These are phyloP conservation scores for Abrostola tripartita DNA, from an alignment of 2,888 invertebrate species.

Conservation along the genomic window DNA sequence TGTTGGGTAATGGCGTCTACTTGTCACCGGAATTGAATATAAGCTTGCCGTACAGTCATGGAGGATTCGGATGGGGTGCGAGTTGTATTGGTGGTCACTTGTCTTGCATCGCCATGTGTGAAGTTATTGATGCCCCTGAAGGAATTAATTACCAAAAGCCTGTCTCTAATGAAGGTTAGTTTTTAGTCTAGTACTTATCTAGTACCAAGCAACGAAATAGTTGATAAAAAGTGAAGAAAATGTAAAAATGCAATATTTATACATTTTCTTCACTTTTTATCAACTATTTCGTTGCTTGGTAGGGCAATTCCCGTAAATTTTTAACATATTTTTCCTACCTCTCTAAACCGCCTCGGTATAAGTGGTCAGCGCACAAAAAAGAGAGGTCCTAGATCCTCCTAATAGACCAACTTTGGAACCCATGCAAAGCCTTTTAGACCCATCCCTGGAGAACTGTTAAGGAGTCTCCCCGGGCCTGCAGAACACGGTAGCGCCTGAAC, in stretches of 20 bases:
- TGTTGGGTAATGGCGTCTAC: slow-evolving; percentile 92
- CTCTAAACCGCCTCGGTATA: too few species aligned
- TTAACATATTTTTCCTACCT: too few species aligned
- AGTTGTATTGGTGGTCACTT: slow-evolving; percentile 93
- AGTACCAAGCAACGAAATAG: background rate
- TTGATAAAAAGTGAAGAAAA: background rate
- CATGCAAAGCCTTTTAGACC: too few species aligned
- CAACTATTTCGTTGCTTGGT: background rate
- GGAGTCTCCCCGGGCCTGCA: too few species aligned
- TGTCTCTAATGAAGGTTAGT: slow-evolving; percentile 73
- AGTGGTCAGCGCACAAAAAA: too few species aligned
- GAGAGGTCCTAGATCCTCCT: too few species aligned
- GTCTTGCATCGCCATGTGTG: slow-evolving; percentile 93
- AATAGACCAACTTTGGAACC: too few species aligned
- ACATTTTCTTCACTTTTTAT: background rate
- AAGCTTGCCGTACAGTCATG: slow-evolving; percentile 92
- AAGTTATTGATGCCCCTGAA: slow-evolving; percentile 92
- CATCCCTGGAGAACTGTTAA: too few species aligned
- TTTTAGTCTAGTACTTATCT: too few species aligned
- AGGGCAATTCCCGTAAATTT: too few species aligned
- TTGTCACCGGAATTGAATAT: slow-evolving; percentile 92
- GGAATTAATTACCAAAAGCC: slow-evolving; percentile 88
- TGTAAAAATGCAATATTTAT: background rate
- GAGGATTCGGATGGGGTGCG: slow-evolving; percentile 92
- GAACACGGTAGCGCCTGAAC: too few species aligned